Percentiles rank a stretch among this genome's conserved stretches.
These are phyloP conservation scores for Myoxocephalus aenaeus DNA, from an alignment of 2,797 vertebrate genomes.

Conservation along the genomic window DNA sequence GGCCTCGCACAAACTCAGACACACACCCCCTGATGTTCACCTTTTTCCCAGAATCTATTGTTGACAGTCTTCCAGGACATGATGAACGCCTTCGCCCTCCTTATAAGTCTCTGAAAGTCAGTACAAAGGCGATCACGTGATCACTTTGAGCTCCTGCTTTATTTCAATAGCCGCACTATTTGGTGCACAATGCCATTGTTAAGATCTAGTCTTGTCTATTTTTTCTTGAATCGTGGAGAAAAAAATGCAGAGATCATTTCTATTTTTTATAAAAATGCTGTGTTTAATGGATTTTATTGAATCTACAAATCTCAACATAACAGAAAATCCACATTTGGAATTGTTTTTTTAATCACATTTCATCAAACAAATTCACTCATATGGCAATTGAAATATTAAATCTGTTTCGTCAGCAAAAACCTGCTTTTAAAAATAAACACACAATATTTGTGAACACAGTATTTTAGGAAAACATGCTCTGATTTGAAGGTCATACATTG, in stretches of 20 bases:
- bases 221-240: not conserved
- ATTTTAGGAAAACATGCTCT: conserved; percentile 42
- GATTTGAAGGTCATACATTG: conserved; percentile 30
- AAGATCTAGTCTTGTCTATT: not conserved
- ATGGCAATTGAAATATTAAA: conserved; percentile 28
- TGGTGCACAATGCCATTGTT: not conserved
- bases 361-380: conserved; percentile 17
- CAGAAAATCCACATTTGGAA: conserved; percentile 37
- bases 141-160: not conserved
- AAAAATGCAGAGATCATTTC: not conserved
- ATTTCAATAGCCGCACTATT: not conserved
- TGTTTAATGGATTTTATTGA: conserved; percentile 53
- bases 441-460: conserved; percentile 17
- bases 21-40: conserved; percentile 35
- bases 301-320: conserved; percentile 28
- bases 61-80: conserved; percentile 55
- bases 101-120: conserved; percentile 38
- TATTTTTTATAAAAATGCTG: conserved; percentile 4
- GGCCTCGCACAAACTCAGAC: conserved; percentile 1
- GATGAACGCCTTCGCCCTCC: conserved; percentile 38
- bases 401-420: conserved; percentile 40
- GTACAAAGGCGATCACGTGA: conserved; percentile 21
- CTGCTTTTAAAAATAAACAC: conserved; percentile 69
- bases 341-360: conserved; percentile 9
- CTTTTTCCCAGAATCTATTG: conserved; percentile 66